phyloP scores from a whole-genome alignment of 2,888 invertebrate species.

The Orthosia gothica region DNA sequence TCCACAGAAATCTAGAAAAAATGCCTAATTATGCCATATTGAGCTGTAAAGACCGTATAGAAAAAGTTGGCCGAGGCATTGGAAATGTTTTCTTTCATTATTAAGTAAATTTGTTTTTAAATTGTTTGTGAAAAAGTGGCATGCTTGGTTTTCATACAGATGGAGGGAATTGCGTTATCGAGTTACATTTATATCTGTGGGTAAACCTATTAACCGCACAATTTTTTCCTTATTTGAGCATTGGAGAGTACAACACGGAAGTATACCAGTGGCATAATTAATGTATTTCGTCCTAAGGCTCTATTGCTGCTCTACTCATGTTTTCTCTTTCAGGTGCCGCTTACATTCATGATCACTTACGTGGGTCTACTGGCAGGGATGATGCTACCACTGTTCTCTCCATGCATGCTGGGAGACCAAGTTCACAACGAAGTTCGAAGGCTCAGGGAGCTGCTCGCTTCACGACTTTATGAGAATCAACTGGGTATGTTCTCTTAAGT shows the following conservation, averaged over 20 bases:
- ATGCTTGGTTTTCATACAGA: too few relatives aligned
- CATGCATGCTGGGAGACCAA: conserved; percentile 38
- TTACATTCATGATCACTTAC: conserved; percentile 61
- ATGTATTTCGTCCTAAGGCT: conserved; percentile 56
- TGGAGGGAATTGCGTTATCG: too few relatives aligned
- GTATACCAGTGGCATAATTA: background rate
- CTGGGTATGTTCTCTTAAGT: conserved; percentile 69
- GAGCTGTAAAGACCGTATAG: too few relatives aligned
- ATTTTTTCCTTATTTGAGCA: background rate
- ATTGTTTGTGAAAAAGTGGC: too few relatives aligned
- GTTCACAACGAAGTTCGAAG: conserved; percentile 45
- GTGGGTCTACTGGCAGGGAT: conserved; percentile 55
- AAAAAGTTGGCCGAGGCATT: too few relatives aligned
- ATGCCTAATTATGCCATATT: too few relatives aligned
- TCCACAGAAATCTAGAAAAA: too few relatives aligned
- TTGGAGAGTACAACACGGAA: background rate
- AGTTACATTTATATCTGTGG: too few relatives aligned
- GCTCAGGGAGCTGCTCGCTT: conserved; percentile 72
- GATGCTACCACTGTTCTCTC: conserved; percentile 43
- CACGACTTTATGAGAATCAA: conserved; percentile 81
- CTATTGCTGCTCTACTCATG: conserved; percentile 75
- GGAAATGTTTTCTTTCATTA: too few relatives aligned
- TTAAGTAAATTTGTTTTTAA: too few relatives aligned
- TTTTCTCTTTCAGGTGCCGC: conserved; percentile 67
- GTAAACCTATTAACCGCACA: background rate